phyloP scores from a whole-genome alignment of 2,888 invertebrate genomes.

The Corythucha ciliata region DNA sequence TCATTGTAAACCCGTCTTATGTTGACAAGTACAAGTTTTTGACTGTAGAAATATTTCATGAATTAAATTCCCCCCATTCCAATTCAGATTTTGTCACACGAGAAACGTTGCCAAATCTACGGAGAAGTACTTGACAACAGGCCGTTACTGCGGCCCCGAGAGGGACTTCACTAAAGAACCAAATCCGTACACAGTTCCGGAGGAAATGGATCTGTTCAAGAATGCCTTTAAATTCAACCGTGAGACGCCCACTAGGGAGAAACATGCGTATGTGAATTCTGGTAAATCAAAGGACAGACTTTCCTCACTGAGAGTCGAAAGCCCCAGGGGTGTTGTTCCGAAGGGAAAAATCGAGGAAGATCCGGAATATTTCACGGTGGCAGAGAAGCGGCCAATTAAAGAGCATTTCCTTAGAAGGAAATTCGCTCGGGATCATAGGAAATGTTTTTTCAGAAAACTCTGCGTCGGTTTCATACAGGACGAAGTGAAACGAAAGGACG shows the following conservation, averaged over 20 bases:
- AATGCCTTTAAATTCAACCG: slow-evolving; percentile 1
- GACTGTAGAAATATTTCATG: too few relatives aligned
- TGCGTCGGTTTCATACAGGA: slow-evolving; percentile 19
- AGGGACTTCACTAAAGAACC: slow-evolving; percentile 11
- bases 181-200: slow-evolving; percentile 8
- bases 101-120: slow-evolving; percentile 5
- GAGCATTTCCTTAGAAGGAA: slow-evolving; percentile 10
- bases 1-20: too few relatives aligned
- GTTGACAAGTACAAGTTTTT: too few relatives aligned
- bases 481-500: slow-evolving; percentile 15
- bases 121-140: slow-evolving; percentile 15
- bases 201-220: not conserved
- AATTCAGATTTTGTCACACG: slow-evolving; percentile 14
- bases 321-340: slow-evolving; percentile 14
- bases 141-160: slow-evolving; percentile 2
- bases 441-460: slow-evolving; percentile 16
- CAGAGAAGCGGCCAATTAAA: slow-evolving; percentile 16
- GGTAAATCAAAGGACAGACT: not conserved
- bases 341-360: slow-evolving; percentile 15
- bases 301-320: not conserved
- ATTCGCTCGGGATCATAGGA: slow-evolving; percentile 4
- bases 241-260: not conserved
- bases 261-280: not conserved
- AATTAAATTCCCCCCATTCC: slow-evolving; percentile 13
- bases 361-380: slow-evolving; percentile 16